Conservation (phyloP, 2,888 invertebrate genomes). For the Campoplex nolae region DNA sequence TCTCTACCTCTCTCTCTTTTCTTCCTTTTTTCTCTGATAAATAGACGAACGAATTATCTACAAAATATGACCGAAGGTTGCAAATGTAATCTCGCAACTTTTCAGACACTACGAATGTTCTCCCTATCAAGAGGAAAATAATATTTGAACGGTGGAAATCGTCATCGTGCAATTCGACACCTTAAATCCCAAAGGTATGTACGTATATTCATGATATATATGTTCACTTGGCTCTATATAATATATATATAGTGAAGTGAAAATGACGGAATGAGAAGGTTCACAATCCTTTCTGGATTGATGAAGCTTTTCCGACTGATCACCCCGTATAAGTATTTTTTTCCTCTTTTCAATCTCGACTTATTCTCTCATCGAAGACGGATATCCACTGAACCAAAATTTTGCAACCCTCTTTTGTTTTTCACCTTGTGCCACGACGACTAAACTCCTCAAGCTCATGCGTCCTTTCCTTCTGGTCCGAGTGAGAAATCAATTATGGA, state of each 20-base stretch:
- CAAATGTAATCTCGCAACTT: constrained; percentile 30
- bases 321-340: constrained; percentile 70
- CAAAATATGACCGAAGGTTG: constrained; percentile 57
- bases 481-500: constrained; percentile 83
- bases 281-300: constrained; percentile 79
- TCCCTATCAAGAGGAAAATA: neutral
- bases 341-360: constrained; percentile 67
- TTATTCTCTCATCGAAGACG: constrained; percentile 47
- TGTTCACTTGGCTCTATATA: too few species aligned
- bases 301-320: constrained; percentile 70
- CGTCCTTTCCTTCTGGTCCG: constrained; percentile 52
- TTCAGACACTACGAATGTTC: constrained; percentile 1
- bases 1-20: neutral
- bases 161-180: constrained; percentile 24
- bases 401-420: constrained; percentile 74
- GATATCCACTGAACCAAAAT: constrained; percentile 42
- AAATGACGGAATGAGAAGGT: constrained; percentile 71
- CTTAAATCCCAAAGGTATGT: constrained; percentile 59
- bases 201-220: too few species aligned
- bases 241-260: constrained; percentile 50
- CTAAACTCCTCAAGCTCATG: constrained; percentile 56
- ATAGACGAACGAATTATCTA: constrained; percentile 45
- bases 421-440: constrained; percentile 66
- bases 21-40: constrained; percentile 1
- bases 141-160: constrained; percentile 18